phyloP scores from a whole-genome alignment of 2,888 invertebrate species.

The Melipona beecheii region DNA sequence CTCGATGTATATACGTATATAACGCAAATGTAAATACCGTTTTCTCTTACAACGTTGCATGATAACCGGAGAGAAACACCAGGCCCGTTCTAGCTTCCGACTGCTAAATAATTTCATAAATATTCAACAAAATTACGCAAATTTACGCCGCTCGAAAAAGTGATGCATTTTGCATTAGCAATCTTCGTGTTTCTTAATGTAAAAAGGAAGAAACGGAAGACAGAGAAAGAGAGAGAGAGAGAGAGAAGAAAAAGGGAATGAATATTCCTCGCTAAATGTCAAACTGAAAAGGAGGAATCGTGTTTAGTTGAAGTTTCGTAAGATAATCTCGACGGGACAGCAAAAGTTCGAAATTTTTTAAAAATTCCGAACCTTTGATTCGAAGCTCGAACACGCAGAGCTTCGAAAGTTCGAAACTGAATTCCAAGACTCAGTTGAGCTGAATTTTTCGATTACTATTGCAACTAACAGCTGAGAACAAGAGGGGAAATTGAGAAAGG shows the following conservation, averaged over 20 bases:
- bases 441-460: conserved; percentile 16
- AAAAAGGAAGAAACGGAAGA: background rate
- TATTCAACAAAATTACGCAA: conserved; percentile 10
- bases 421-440: too few species aligned
- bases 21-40: background rate
- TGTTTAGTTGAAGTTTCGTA: too few species aligned
- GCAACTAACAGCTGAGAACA: background rate
- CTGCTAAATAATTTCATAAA: background rate
- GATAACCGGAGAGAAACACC: background rate
- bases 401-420: background rate
- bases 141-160: background rate
- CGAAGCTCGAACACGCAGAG: background rate
- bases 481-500: conserved; percentile 41
- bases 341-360: too few species aligned
- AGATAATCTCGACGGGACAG: too few species aligned
- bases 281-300: too few species aligned
- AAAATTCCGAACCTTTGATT: too few species aligned
- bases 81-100: background rate
- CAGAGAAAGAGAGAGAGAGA: background rate
- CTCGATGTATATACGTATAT: background rate
- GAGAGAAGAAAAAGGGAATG: background rate
- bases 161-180: conserved; percentile 8
- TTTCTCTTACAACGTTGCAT: background rate
- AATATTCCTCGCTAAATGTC: too few species aligned
- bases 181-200: background rate